Conservation (phyloP, 1,140 invertebrate species). For the Panonychus citri region DNA sequence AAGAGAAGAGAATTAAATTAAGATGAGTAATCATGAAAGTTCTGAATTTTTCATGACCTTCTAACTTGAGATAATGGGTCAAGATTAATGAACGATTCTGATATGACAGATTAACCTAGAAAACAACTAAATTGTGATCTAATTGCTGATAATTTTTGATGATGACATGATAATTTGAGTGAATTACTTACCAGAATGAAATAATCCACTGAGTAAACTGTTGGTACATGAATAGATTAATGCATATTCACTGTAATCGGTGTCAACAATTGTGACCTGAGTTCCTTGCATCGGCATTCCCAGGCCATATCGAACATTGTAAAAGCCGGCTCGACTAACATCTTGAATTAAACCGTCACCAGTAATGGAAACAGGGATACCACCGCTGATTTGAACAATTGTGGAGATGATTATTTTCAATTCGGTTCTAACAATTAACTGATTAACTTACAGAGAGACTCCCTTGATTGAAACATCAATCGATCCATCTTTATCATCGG, state of each 20-base stretch:
- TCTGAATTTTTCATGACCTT: too few relatives aligned
- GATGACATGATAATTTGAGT: too few relatives aligned
- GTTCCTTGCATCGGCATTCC: conserved; percentile 12
- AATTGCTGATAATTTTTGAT: too few relatives aligned
- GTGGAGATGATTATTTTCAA: not conserved
- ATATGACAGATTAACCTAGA: too few relatives aligned
- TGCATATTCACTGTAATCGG: conserved; percentile 12
- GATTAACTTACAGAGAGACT: conserved; percentile 8
- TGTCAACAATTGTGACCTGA: conserved; percentile 9
- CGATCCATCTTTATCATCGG: conserved; percentile 10
- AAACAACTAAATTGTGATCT: too few relatives aligned
- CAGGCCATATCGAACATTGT: conserved; percentile 11
- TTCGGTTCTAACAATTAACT: not conserved
- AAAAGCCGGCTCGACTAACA: conserved; percentile 2
- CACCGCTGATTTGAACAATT: conserved; percentile 5
- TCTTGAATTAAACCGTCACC: conserved; percentile 13
- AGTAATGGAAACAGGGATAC: conserved; percentile 9
- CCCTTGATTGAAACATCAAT: conserved; percentile 9
- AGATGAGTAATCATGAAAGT: too few relatives aligned
- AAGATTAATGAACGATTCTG: too few relatives aligned
- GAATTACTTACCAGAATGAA: conserved; percentile 10
- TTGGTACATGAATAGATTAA: conserved; percentile 13
- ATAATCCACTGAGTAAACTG: conserved; percentile 10
- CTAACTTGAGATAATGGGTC: too few relatives aligned
- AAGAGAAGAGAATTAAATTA: not conserved